Base-by-base conservation (phyloP, 2,113 vertebrate species). In the Narcine bancroftii region DNA sequence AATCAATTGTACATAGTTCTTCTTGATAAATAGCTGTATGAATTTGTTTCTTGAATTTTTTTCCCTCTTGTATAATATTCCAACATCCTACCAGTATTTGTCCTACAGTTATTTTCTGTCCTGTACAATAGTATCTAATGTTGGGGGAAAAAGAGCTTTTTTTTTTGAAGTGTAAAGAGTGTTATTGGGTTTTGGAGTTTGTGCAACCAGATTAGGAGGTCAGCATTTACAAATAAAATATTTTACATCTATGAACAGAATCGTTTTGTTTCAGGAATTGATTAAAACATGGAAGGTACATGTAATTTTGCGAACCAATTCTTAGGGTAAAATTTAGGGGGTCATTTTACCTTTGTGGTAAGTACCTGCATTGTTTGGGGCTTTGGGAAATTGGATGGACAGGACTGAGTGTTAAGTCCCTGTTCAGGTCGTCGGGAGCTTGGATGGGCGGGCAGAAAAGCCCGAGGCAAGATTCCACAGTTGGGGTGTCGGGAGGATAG, bases 1-100 rank as follows among this genome's bases (percentile, higher is more conserved):
- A 98, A 97, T 98, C 97, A 97, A 98, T 97, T 99, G 98, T 99
- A 99, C 98, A 99, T 99, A 99, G 96, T 99, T 99, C 98, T 95
- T 98, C 97, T 97, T 96, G 97, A 98, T 97, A 98, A 98, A 99
- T 98, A 98, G 97, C 97, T 99, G 97, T 98, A 98, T 97, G 96
- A 97, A 98, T 98, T 98, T 92, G 97, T 97, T 98, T 99, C 97
- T 97, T 96, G 97, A 96, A 96, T 96, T 99, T 98, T 99, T n/a
- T 99, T 99, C 98, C 98, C 97, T 99, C 97, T 97, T 99, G 96
- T 97, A 98, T 97, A 97, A 97, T 97, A 99, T 96, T 96, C 97
- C 96, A 96, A 97, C 97, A 96, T 97, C 97, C 97, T 96, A 97
- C 97, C 97, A 98, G 97, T 99, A 97, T 99, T 98, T 98, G 97